Conservation (phyloP, 2,888 invertebrate genomes). For the Leptarthrus brevirostris region DNA sequence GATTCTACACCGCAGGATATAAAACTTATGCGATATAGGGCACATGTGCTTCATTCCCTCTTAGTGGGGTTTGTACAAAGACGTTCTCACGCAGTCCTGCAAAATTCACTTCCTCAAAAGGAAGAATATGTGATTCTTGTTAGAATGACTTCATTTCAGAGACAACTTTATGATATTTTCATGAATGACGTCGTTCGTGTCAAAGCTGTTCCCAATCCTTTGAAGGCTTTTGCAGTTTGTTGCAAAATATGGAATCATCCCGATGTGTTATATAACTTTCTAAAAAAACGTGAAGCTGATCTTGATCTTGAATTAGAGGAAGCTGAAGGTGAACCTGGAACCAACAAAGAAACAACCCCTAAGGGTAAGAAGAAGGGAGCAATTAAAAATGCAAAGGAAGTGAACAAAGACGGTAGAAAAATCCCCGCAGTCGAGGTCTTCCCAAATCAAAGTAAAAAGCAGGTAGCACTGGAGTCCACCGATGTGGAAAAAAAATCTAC, state of each 20-base stretch:
- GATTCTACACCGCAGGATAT: slow-evolving; percentile 96
- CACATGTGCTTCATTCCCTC: slow-evolving; percentile 94
- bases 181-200: slow-evolving; percentile 92
- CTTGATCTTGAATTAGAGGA: slow-evolving; percentile 86
- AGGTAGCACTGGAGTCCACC: no score
- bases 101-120: slow-evolving; percentile 92
- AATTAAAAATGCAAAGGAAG: slow-evolving; percentile 55
- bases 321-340: slow-evolving; percentile 67
- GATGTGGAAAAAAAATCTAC: slow-evolving; percentile 21
- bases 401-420: slow-evolving; percentile 52
- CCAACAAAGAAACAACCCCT: background rate
- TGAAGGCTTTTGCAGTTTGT: slow-evolving; percentile 98
- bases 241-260: slow-evolving; percentile 99
- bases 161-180: slow-evolving; percentile 90
- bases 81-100: slow-evolving; percentile 92
- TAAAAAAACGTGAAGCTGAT: slow-evolving; percentile 83
- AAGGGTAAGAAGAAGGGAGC: slow-evolving; percentile 56
- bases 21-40: slow-evolving; percentile 91
- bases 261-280: slow-evolving; percentile 88
- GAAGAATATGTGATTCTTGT: slow-evolving; percentile 94
- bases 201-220: slow-evolving; percentile 90
- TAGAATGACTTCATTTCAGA: slow-evolving; percentile 89
- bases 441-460: slow-evolving; percentile 60
- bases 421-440: slow-evolving; percentile 70
- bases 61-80: slow-evolving; percentile 96